Conservation (phyloP, 2,113 vertebrate genomes). For the Fulica atra region DNA sequence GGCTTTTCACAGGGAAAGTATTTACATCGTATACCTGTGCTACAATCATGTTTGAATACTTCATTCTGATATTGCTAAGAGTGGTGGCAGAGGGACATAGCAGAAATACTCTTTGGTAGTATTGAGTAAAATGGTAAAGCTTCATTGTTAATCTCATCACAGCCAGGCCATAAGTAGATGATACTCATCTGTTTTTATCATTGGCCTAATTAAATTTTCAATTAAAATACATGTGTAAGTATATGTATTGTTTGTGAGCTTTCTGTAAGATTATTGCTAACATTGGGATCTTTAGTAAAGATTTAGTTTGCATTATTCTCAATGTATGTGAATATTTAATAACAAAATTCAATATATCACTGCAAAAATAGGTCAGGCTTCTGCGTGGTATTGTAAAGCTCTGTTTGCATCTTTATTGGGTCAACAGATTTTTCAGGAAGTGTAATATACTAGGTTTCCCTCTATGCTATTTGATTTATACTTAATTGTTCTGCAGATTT, state of each 20-base stretch:
- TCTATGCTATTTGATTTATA: not conserved
- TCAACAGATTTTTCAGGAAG: conserved; percentile 4
- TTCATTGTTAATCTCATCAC: not conserved
- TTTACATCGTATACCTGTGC: not conserved
- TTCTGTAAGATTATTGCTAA: not conserved
- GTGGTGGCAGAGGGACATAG: not conserved
- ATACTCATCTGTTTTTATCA: not conserved
- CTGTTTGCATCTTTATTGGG: not conserved
- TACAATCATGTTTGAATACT: not conserved
- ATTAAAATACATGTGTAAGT: not conserved
- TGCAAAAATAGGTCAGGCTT: not conserved
- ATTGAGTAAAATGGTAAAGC: not conserved
- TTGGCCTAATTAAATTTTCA: not conserved
- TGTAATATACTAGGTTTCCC: not conserved
- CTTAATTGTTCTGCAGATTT: not conserved
- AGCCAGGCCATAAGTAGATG: not conserved
- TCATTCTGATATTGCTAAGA: not conserved
- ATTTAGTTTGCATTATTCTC: not conserved
- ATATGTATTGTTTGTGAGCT: not conserved
- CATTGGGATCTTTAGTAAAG: not conserved
- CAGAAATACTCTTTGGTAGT: not conserved
- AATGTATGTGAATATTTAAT: not conserved
- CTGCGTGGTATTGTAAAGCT: not conserved
- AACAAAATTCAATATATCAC: not conserved
- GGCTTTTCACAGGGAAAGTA: not conserved